These are phyloP conservation scores for Netelia inedita DNA, from an alignment of 2,888 invertebrate species.

Conservation along the genomic window DNA sequence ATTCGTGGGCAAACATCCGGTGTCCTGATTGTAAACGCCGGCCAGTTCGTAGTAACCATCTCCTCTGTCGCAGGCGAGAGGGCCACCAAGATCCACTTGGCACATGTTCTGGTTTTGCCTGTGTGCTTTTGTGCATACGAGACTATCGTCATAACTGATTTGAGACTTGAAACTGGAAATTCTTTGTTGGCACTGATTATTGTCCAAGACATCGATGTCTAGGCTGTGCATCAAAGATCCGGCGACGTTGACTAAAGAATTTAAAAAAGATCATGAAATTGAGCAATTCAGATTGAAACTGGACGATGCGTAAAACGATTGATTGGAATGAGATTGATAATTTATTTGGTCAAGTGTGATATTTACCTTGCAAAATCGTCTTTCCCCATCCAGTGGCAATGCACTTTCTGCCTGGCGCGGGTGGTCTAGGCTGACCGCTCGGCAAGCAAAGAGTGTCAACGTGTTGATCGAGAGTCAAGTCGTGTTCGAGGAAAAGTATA, in stretches of 20 bases:
- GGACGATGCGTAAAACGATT: too few species aligned
- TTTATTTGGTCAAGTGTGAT: conserved; percentile 22
- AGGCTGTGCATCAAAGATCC: conserved; percentile 92
- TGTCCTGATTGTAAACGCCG: conserved; percentile 92
- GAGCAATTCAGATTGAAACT: too few species aligned
- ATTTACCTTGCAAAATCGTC: conserved; percentile 90
- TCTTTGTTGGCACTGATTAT: conserved; percentile 88
- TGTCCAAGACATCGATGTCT: conserved; percentile 88
- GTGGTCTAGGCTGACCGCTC: conserved; percentile 80
- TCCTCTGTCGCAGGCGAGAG: conserved; percentile 91
- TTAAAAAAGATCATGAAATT: neutral
- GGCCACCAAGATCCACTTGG: conserved; percentile 93
- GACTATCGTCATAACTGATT: conserved; percentile 88
- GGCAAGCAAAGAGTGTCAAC: conserved; percentile 91
- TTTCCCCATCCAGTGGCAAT: conserved; percentile 95
- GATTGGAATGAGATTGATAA: too few species aligned
- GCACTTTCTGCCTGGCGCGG: conserved; percentile 87
- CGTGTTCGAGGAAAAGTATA: conserved; percentile 88
- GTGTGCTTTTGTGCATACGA: conserved; percentile 89
- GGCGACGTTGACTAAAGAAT: conserved; percentile 89
- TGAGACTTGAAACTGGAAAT: conserved; percentile 87
- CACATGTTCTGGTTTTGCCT: conserved; percentile 90
- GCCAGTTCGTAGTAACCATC: conserved; percentile 90
- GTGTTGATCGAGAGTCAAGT: conserved; percentile 88
- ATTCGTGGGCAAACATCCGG: conserved; percentile 87